Evolutionary conservation across 30 jellyfish, hydroid and myxozoan species (phyloP), one percentile per base, ranked within the genome.

Genomic region (Turritopsis rubra): DNA sequence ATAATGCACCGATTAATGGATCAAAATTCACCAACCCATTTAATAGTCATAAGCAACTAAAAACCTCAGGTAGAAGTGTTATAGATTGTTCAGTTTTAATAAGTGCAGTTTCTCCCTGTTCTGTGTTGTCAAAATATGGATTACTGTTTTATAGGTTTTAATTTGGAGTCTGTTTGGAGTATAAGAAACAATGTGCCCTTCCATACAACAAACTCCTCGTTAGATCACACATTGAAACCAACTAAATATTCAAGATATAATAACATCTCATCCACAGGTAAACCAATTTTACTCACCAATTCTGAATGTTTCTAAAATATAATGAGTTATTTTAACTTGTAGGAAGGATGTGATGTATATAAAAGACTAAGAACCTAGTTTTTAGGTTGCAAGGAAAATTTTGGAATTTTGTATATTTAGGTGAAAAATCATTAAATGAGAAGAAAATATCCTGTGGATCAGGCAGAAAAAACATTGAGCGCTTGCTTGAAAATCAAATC

Each of bases 101-200:
- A 19, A n/a, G 77, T 27, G 30, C 73, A 60, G 21, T 60, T 60
- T 60, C 60, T 41, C 60, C 13, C 60, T 41, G 60, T 3, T 41
- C 60, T 3, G 60, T 13, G 19, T 27, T 68, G 77, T 9, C 30
- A 68, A 68, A n/a, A 19, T 68, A 7, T 60, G 73, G 73, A 18
- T 19, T 23, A 27, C 17, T 81, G 23, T 70, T 70, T 52, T 74
- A 18, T 75, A 89, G 96, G 79, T 1, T 89, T 89, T 81, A 87
- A 89, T 76, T 76, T 89, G 25, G 96, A 84, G n/a, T 84, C 86
- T 84, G 96, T 81, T n/a, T 89, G 96, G 96, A 89, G 96, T 65
- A 86, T 89, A 20, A 75, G 91, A 52, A 89, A 85, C 41, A 89
- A 89, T 89, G 96, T 89, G 20, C 96, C 96, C 0, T 83, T 83